Base-by-base conservation (phyloP, 2,113 vertebrate species). In the Narcine bancroftii region DNA sequence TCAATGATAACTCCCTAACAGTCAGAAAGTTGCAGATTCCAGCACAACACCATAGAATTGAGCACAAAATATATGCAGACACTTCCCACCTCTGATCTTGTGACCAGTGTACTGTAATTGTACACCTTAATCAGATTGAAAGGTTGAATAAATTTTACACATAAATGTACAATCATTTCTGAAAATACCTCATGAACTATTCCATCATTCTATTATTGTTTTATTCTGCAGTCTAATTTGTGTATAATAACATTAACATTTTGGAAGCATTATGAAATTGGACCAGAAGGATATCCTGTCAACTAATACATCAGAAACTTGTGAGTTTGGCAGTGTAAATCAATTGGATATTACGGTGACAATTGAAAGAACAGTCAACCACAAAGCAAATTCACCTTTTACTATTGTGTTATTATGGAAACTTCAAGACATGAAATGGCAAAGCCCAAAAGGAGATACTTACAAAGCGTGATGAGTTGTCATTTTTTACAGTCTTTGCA, bases 381-480 rank as follows among this genome's bases (percentile, higher is more conserved):
- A 15, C 63, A 65, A 0, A 36, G n/a, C 42, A 17, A 89, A 11
- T 60, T 89, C 26, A 39, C 63, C 2, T 42, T 66, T 42, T 29
- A 63, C 24, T 17, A 15, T 19, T 17, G 47, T 29, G 29, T 26
- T 29, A 29, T 91, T 26, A 6, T 69, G 63, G 63, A 13, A 69
- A 91, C 39, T 47, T 45, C 39, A 11, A 87, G 3, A 33, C 65
- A 45, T 24, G 45, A 17, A 69, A 33, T 42, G 24, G 15, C 6
- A 91, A 69, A 69, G 11, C 39, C 9, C 10, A 71, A 29, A 91
- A 69, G 4, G 11, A 69, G 71, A 66, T 94, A 97, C 98, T 98
- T 96, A 99, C 98, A 0, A 99, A 99, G 96, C 99, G 95, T 6
- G 98, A 99, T 0, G 98, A 99, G 96, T 99, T 99, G 96, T 99